Evolutionary conservation across 2,888 invertebrate genomes (phyloP).

Genomic region (Ormyrus labotus): DNA sequence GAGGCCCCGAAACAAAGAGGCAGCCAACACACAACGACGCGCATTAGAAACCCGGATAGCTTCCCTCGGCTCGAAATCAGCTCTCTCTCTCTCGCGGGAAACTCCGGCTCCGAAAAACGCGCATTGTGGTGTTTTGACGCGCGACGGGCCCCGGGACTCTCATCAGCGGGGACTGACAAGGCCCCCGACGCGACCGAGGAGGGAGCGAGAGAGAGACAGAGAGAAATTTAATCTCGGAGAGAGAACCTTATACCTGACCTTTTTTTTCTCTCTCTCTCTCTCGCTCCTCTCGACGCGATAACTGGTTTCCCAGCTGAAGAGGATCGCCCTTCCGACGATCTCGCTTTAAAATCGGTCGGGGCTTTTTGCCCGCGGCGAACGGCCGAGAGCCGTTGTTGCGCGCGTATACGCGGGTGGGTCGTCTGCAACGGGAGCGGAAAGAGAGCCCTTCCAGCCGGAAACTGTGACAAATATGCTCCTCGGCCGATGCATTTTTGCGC

Average conservation of each 20-base stretch:
- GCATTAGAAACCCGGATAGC: not conserved
- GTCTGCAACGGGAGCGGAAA: slow-evolving; percentile 20
- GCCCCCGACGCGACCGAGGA: slow-evolving; percentile 22
- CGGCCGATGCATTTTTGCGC: not conserved
- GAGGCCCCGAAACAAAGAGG: not conserved
- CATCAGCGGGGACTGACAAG: slow-evolving; percentile 30
- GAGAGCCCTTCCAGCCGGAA: not conserved
- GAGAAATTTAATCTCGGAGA: slow-evolving; percentile 53
- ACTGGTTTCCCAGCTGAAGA: slow-evolving; percentile 49
- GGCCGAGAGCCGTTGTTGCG: slow-evolving; percentile 18
- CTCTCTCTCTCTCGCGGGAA: slow-evolving; percentile 56
- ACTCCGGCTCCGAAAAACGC: slow-evolving; percentile 55
- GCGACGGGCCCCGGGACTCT: slow-evolving; percentile 62
- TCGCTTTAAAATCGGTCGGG: slow-evolving; percentile 38
- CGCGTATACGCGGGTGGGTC: not conserved
- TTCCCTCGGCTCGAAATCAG: not conserved
- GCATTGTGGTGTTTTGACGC: slow-evolving; percentile 71
- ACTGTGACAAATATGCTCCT: not conserved
- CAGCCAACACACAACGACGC: not conserved
- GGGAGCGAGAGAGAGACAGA: not conserved
- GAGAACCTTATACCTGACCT: slow-evolving; percentile 50
- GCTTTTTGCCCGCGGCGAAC: slow-evolving; percentile 26
- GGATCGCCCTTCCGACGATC: slow-evolving; percentile 44
- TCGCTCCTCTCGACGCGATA: slow-evolving; percentile 19
- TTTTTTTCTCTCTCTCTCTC: slow-evolving; percentile 36